Base-by-base conservation (phyloP, 2,888 invertebrate species). In the Lomographa bimaculata region DNA sequence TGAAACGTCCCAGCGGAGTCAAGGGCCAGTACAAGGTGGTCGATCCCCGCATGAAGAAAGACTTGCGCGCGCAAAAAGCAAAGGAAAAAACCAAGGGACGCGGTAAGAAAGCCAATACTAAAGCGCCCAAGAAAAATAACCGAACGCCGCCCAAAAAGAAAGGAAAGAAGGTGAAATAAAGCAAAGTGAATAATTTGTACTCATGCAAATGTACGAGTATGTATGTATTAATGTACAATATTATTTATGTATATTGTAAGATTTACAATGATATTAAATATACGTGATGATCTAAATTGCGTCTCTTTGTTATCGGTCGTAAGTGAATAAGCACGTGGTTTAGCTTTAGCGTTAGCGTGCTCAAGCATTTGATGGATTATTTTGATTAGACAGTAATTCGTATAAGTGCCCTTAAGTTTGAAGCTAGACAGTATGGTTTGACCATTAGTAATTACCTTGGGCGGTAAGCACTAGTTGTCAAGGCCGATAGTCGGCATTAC, bases 11-110 rank as follows among this genome's bases (percentile, higher is more conserved):
- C 3, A 82, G 93, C 0, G 98, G 98, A 21, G 94, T 98, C 9
- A 97, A 97, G 79, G 98, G 98, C 33, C 94, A 92, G 16, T 98
- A 95, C 80, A 97, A 94, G 77, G 94, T 98, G n/a, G 99, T 99
- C 2, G 99, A 99, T 91, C 93, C 95, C 1, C 91, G 99, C 55
- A 94, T 98, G 95, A 99, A 98, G 83, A 98, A 98, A 79, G 99
- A 99, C 75, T 85, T 94, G 64, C 91, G 94, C 46, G 93, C 94
- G 0, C 84, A 91, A 55, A 92, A 93, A 71, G 83, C 90, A 7
- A 91, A 90, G 66, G 91, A 91, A 70, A 92, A 91, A 78, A 91
- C 90, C 17, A 91, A 77, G 62, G 87, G 84, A 26, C 86, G 87
- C 43, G 76, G 82, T 19, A 89, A 86, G 53, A 86, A 81, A 42